Evolutionary conservation across 2,797 vertebrate species (phyloP).

Genomic region (Malacoctenus gilli): DNA sequence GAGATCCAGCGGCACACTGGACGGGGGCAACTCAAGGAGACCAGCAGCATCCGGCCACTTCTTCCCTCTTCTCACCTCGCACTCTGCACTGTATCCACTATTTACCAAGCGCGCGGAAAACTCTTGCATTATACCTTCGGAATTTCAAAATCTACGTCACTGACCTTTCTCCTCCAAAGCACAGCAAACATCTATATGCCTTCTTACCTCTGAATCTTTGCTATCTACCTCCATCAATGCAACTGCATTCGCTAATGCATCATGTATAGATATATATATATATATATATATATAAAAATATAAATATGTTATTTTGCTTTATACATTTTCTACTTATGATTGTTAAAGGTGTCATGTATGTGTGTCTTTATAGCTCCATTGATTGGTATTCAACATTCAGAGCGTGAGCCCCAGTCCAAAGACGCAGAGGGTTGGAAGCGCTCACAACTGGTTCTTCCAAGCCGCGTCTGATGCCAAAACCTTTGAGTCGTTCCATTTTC

Average conservation of each 20-base stretch:
- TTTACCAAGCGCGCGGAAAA: slow-evolving; percentile 62
- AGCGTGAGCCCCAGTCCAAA: slow-evolving; percentile 24
- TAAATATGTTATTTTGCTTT: slow-evolving; percentile 76
- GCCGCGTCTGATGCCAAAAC: slow-evolving; percentile 19
- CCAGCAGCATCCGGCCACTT: slow-evolving; percentile 73
- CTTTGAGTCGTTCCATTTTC: slow-evolving; percentile 33
- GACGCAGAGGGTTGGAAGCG: slow-evolving; percentile 27
- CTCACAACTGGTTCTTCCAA: slow-evolving; percentile 42
- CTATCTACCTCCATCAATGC: slow-evolving; percentile 80
- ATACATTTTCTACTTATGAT: slow-evolving; percentile 77
- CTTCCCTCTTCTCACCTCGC: slow-evolving; percentile 63
- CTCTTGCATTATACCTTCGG: slow-evolving; percentile 48
- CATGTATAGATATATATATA: slow-evolving; percentile 77
- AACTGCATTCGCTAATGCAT: slow-evolving; percentile 71
- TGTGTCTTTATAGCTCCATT: slow-evolving; percentile 55
- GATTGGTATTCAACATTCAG: slow-evolving; percentile 43
- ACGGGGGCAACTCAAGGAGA: slow-evolving; percentile 66
- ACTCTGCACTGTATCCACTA: slow-evolving; percentile 64
- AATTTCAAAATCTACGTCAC: slow-evolving; percentile 59
- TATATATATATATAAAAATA: slow-evolving; percentile 76
- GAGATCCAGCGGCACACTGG: slow-evolving; percentile 50
- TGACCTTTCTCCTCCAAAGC: slow-evolving; percentile 65
- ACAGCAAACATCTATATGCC: slow-evolving; percentile 64
- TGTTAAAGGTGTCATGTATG: slow-evolving; percentile 59
- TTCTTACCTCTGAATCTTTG: slow-evolving; percentile 75